phyloP scores from a whole-genome alignment of 1,140 invertebrate species.

The Penaeus vannamei region DNA sequence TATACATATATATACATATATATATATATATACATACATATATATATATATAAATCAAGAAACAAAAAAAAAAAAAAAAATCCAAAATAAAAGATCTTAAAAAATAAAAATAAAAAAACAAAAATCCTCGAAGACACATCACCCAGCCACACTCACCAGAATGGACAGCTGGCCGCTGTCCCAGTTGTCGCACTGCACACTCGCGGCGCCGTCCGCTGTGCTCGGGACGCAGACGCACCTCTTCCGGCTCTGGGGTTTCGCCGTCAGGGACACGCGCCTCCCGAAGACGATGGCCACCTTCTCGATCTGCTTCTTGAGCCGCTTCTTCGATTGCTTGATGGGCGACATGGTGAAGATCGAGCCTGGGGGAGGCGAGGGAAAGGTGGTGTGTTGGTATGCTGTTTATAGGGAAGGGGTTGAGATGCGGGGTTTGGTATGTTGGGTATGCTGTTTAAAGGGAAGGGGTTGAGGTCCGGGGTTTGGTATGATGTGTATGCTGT shows the following conservation, averaged over 20 bases:
- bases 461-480: no score
- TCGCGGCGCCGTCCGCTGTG: conserved; percentile 72
- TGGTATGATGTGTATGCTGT: no score
- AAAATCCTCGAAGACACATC: neutral
- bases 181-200: conserved; percentile 71
- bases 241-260: conserved; percentile 78
- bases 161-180: conserved; percentile 44
- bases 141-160: conserved; percentile 22
- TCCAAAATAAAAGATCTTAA: no score
- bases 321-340: conserved; percentile 77
- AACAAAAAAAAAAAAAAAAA: neutral
- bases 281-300: conserved; percentile 81
- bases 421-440: no score
- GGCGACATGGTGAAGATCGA: conserved; percentile 44
- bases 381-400: conserved; percentile 71
- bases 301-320: conserved; percentile 76
- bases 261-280: conserved; percentile 78
- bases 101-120: no score
- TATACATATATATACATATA: conserved; percentile 16
- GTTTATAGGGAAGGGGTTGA: conserved; percentile 20
- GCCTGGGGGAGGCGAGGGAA: conserved; percentile 67
- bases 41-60: neutral
- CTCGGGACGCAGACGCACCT: conserved; percentile 80
- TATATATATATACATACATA: conserved; percentile 16
- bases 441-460: no score